These are phyloP conservation scores for Epinephelus malabaricus DNA, from an alignment of 2,797 vertebrate genomes.

Conservation along the genomic window DNA sequence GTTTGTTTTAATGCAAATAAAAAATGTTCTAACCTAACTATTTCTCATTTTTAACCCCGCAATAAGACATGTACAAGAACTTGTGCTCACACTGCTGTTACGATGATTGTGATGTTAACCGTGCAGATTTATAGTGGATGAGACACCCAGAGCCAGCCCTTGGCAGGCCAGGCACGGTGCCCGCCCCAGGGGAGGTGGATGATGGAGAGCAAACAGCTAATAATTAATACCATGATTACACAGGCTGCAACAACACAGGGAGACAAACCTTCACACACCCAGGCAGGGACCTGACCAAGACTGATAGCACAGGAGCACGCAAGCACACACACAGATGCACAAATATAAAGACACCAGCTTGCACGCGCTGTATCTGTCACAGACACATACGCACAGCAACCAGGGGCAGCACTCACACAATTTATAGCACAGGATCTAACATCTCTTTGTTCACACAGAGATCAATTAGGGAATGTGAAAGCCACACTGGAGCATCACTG, in stretches of 20 bases:
- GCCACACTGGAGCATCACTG: conserved; percentile 15
- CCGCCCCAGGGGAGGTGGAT: conserved; percentile 81
- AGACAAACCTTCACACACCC: conserved; percentile 81
- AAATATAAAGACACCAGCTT: conserved; percentile 47
- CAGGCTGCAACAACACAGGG: conserved; percentile 84
- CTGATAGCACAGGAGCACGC: conserved; percentile 79
- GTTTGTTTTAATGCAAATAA: background rate
- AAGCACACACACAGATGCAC: conserved; percentile 69
- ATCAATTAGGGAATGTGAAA: conserved; percentile 75
- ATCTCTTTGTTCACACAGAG: conserved; percentile 55
- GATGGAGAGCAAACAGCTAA: conserved; percentile 89
- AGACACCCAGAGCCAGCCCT: conserved; percentile 78
- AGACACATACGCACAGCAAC: conserved; percentile 11
- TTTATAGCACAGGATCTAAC: conserved; percentile 45
- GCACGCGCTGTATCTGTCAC: conserved; percentile 16
- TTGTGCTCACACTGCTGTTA: conserved; percentile 34
- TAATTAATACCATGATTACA: conserved; percentile 89
- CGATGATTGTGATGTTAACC: conserved; percentile 72
- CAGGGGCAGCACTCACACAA: conserved; percentile 38
- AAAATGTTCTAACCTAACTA: background rate
- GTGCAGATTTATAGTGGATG: conserved; percentile 81
- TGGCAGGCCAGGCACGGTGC: conserved; percentile 79
- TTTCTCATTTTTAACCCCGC: background rate
- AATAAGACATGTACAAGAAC: conserved; percentile 19
- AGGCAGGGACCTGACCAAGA: conserved; percentile 83